phyloP scores from a whole-genome alignment of 2,797 vertebrate genomes.

The Bovichtus variegatus region DNA sequence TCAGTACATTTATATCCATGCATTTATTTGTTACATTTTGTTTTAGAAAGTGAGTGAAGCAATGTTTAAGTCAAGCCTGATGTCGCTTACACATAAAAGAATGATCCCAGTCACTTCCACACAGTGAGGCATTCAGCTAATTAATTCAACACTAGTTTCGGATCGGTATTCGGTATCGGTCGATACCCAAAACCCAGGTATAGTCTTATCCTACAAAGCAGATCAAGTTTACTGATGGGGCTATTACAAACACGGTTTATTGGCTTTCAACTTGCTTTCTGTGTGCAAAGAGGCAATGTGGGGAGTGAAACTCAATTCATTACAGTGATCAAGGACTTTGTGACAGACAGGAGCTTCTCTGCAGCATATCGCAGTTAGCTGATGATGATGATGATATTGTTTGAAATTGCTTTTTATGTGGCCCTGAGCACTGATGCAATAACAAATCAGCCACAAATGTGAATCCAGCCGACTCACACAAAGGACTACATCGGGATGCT shows the following conservation, averaged over 20 bases:
- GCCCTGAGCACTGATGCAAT: slow-evolving; percentile 9
- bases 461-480: background rate
- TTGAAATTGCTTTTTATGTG: slow-evolving; percentile 32
- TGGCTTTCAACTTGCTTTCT: slow-evolving; percentile 2
- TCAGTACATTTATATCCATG: too few species aligned
- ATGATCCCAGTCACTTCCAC: too few species aligned
- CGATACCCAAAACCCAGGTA: too few species aligned
- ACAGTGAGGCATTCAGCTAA: too few species aligned
- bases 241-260: slow-evolving; percentile 8
- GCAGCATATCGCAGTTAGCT: slow-evolving; percentile 25
- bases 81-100: too few species aligned
- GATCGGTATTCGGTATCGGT: too few species aligned
- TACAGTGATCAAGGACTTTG: slow-evolving; percentile 48
- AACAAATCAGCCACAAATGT: slow-evolving; percentile 16
- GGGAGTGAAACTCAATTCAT: slow-evolving; percentile 51
- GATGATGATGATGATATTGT: slow-evolving; percentile 37
- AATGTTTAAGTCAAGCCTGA: too few species aligned
- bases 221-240: slow-evolving; percentile 13
- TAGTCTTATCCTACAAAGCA: slow-evolving; percentile 6
- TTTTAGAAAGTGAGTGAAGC: too few species aligned
- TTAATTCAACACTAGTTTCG: too few species aligned
- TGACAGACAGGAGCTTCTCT: slow-evolving; percentile 10
- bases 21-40: too few species aligned
- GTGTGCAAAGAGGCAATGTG: slow-evolving; percentile 1
- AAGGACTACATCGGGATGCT: slow-evolving; percentile 4